Evolutionary conservation across 2,797 vertebrate species (phyloP), one percentile per base, ranked within the genome.

Genomic region (Pteronotus mesoamericanus): DNA sequence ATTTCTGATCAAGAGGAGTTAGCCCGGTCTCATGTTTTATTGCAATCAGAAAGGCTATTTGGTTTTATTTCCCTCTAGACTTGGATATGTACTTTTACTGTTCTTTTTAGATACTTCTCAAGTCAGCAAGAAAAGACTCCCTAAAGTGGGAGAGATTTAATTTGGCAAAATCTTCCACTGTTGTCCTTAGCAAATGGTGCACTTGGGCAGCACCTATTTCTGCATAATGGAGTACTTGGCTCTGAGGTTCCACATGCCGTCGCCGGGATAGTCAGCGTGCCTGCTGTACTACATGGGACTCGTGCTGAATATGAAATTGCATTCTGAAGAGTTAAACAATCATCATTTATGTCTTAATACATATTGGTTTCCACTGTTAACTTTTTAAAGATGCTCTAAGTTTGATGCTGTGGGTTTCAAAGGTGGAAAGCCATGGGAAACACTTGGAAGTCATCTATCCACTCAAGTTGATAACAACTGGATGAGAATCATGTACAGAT

Each of bases 51-150:
- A 82, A 86, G 37, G 26, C 78, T 7, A 10, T 64, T n/a, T 32
- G 10, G 82, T 64, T 78, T 29, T 57, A 42, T 48, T 55, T 96
- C 96, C 90, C 84, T 59, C n/a, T 3, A n/a, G 84, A 80, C 48
- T 84, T 77, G 57, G 37, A n/a, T 55, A 2, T 34, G 46, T 7
- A 21, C 46, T 39, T 86, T 80, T 64, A 26, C 69, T 91, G 11
- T 72, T 86, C 48, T 86, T 87, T 64, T 94, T 19, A 48, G 91
- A 61, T 39, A 59, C 9, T 46, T 74, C 44, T 86, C 59, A 61
- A 14, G 24, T 80, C 74, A 32, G 34, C 26, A 32, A 80, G 64
- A 59, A 57, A 26, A 53, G 37, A 57, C 46, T 96, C 42, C 29
- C 10, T 71, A 48, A 29, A 12, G 29, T 8, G n/a, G 42, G 68